A percentile compares a stretch with the other conserved stretches of the same genome.
These are phyloP conservation scores for Psix sp. DNA, from an alignment of 1,140 invertebrate genomes.

Conservation along the genomic window DNA sequence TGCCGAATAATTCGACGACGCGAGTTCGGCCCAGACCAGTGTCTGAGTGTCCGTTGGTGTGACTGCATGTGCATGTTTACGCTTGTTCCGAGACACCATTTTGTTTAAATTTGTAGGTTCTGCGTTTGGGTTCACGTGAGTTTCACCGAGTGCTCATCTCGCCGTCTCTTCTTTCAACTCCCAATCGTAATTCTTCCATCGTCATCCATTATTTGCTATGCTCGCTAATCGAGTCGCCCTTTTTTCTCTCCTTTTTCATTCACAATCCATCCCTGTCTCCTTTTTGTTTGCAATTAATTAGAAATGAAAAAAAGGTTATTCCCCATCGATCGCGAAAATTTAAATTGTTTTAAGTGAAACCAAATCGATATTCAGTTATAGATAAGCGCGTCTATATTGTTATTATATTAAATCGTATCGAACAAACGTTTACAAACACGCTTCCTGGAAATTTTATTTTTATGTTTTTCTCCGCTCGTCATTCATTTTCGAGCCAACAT, in stretches of 20 bases:
- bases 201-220: background rate
- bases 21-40: background rate
- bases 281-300: too few relatives aligned
- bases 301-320: too few relatives aligned
- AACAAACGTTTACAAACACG: constrained; percentile 1
- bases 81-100: constrained; percentile 53
- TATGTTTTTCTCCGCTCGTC: too few relatives aligned
- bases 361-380: too few relatives aligned
- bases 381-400: too few relatives aligned
- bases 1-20: constrained; percentile 1
- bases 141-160: constrained; percentile 5
- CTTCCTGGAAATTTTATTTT: constrained; percentile 6
- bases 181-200: too few relatives aligned
- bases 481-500: too few relatives aligned
- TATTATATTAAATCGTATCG: constrained; percentile 1
- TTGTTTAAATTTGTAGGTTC: constrained; percentile 56
- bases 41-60: constrained; percentile 24
- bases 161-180: background rate
- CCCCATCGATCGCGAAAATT: too few relatives aligned
- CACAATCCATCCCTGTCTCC: too few relatives aligned
- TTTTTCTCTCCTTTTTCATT: too few relatives aligned
- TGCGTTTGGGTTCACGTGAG: constrained; percentile 40
- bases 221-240: too few relatives aligned
- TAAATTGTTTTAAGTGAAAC: too few relatives aligned
- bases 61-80: constrained; percentile 52